phyloP scores from a whole-genome alignment of 2,888 invertebrate genomes.

The Leucophenga maculata region DNA sequence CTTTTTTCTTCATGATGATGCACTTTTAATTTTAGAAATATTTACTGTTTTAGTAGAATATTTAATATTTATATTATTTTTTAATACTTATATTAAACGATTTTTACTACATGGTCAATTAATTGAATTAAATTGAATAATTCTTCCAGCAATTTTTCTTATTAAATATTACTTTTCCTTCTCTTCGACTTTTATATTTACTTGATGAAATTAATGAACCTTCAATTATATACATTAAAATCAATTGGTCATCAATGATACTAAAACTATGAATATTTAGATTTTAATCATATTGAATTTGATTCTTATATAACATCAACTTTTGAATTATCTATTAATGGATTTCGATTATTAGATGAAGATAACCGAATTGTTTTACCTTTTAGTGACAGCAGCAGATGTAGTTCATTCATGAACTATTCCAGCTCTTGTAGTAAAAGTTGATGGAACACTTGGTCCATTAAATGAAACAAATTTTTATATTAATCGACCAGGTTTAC shows the following conservation, averaged over 20 bases:
- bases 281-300: constrained; percentile 77
- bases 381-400: constrained; percentile 76
- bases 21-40: constrained; percentile 77
- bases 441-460: too few species aligned
- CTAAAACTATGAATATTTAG: constrained; percentile 79
- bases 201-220: constrained; percentile 78
- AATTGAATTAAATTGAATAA: constrained; percentile 78
- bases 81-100: constrained; percentile 76
- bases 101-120: constrained; percentile 75
- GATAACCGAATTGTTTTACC: constrained; percentile 78
- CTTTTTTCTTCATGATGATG: constrained; percentile 78
- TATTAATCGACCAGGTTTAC: too few species aligned
- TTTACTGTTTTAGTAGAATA: constrained; percentile 77
- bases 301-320: constrained; percentile 77
- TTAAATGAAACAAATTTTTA: too few species aligned
- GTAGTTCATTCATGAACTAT: too few species aligned
- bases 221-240: constrained; percentile 76
- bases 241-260: constrained; percentile 79
- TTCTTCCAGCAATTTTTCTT: constrained; percentile 76
- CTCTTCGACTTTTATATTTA: constrained; percentile 76
- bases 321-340: constrained; percentile 68
- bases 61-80: constrained; percentile 75
- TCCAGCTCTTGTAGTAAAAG: too few species aligned
- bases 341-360: constrained; percentile 77
- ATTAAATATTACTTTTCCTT: constrained; percentile 78